Base-by-base conservation (phyloP, 2,797 vertebrate genomes). In the Cephalopachus bancanus region DNA sequence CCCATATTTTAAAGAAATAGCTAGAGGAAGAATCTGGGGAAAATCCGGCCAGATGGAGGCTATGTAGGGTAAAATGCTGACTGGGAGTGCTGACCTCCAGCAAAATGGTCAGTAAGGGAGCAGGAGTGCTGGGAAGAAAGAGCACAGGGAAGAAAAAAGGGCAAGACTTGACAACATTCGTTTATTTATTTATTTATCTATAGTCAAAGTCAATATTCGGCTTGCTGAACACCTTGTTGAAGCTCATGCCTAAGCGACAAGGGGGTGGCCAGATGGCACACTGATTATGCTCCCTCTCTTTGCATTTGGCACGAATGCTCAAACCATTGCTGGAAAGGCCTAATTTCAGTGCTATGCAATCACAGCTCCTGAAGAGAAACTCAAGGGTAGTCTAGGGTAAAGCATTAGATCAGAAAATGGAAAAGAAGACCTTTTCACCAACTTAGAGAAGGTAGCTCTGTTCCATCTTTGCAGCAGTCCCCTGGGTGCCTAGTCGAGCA, bases 171-270 rank as follows among this genome's bases (percentile, higher is more conserved):
- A 75, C 37, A 86, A 19, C 5, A 24, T 69, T 65, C 62, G 22
- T 51, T 30, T 51, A 16, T 75, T 37, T 84, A 30, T 62, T 79
- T 85, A 53, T 76, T 88, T 64, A 57, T 76, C 83, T 64, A 57
- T 37, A 14, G 53, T 90, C 51, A 76, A 93, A 95, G 88, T 93
- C 83, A 95, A 93, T 85, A 94, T 71, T 55, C 55, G 83, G 74
- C 49, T 84, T 75, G 84, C 76, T 79, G 59, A 93, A 96, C 67
- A 95, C 78, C 71, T 94, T 87, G 64, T 67, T 92, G 93, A 93
- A 85, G 74, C 88, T 93, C 94, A 94, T 79, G 78, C 72, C 49
- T 30, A 28, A 75, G 88, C 10, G 6, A 85, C 57, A 85, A 90
- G 51, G 76, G 65, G 83, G 53, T 90, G 65, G 51, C 76, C 92